Conservation (phyloP, 2,888 invertebrate genomes). For the Patella caerulea region DNA sequence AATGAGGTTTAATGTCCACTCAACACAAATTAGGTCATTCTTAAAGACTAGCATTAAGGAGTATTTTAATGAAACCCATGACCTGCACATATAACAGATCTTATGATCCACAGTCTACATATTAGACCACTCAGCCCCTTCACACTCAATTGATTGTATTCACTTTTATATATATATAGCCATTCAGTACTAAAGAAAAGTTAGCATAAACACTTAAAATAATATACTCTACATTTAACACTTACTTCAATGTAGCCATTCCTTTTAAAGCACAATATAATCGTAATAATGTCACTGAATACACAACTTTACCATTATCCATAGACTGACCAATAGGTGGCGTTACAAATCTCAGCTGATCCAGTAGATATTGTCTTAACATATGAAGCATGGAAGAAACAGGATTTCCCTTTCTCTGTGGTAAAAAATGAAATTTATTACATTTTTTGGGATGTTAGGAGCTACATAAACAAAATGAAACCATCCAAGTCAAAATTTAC, state of each 20-base stretch:
- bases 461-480: neutral
- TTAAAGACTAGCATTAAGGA: too few species aligned
- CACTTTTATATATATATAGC: too few species aligned
- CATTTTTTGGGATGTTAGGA: neutral
- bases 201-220: too few species aligned
- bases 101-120: too few species aligned
- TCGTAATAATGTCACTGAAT: slow-evolving; percentile 90
- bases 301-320: slow-evolving; percentile 79
- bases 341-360: slow-evolving; percentile 46
- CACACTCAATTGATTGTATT: too few species aligned
- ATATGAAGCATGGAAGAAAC: slow-evolving; percentile 76
- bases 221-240: neutral
- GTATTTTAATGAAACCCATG: too few species aligned
- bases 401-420: slow-evolving; percentile 60
- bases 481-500: too few species aligned
- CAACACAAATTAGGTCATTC: too few species aligned
- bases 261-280: slow-evolving; percentile 93
- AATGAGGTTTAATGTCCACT: too few species aligned
- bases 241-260: slow-evolving; percentile 89
- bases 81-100: too few species aligned
- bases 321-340: slow-evolving; percentile 64
- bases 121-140: too few species aligned
- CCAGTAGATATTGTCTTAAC: slow-evolving; percentile 79
- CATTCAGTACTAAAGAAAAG: too few species aligned
- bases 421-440: slow-evolving; percentile 11